Conservation (phyloP, 2,888 invertebrate genomes). For the Lacanobia oleracea region DNA sequence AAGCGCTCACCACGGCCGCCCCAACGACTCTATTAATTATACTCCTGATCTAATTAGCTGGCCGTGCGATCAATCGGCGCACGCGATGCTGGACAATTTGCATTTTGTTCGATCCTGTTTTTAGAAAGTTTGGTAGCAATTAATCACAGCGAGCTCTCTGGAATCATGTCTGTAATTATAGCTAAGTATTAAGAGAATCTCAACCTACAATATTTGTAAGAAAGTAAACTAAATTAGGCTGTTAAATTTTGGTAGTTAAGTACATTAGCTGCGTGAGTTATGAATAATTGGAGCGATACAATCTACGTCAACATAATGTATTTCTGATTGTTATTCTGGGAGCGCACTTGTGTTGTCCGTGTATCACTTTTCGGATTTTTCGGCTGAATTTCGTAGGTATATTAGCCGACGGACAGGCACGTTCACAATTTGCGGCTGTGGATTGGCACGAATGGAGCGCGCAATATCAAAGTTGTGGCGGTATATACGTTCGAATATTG, state of each 20-base stretch:
- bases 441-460: constrained; percentile 79
- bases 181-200: constrained; percentile 7
- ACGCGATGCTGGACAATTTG: constrained; percentile 58
- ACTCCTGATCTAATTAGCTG: constrained; percentile 74
- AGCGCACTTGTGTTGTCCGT: constrained; percentile 34
- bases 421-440: constrained; percentile 80
- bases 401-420: constrained; percentile 75
- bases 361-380: constrained; percentile 57
- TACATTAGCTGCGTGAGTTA: constrained; percentile 6
- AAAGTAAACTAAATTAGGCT: constrained; percentile 21
- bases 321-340: constrained; percentile 38
- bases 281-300: constrained; percentile 22
- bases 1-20: constrained; percentile 56
- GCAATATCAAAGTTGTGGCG: constrained; percentile 77
- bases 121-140: constrained; percentile 21
- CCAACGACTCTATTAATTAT: constrained; percentile 76
- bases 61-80: constrained; percentile 68
- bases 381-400: constrained; percentile 67
- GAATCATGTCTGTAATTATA: constrained; percentile 12
- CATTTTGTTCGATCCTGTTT: constrained; percentile 60
- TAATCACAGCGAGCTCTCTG: constrained; percentile 10
- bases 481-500: constrained; percentile 71
- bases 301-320: constrained; percentile 35
- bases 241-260: constrained; percentile 19
- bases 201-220: not conserved